Base-by-base conservation (phyloP, 2,797 vertebrate species). In the Catharus ustulatus region DNA sequence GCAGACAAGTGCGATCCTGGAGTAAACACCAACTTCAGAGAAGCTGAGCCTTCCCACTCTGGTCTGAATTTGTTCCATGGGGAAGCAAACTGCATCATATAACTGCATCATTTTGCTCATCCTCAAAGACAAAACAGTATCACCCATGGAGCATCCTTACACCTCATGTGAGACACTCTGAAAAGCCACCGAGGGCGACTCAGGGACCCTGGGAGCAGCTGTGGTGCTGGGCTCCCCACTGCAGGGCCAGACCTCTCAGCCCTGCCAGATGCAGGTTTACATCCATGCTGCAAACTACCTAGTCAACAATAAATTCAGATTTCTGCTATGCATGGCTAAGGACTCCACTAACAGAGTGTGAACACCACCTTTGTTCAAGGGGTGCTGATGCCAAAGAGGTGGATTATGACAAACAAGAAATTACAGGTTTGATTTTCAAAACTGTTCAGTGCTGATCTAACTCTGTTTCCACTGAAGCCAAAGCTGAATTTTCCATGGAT, bases 251-350 rank as follows among this genome's bases (percentile, higher is more conserved):
- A 61, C 11, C 12, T 7, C 66, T 51, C 72, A 75, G 45, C 19
- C n/a, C 49, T 45, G 49, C 4, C 27, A 17, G 18, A 6, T 0
- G 0, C 2, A 36, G 10, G 10, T 18, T 36, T 43, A 66, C 24
- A 43, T 11, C 49, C 12, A 42, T 7, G 10, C n/a, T 84, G 43
- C 6, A 67, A 29, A 36, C 32, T n/a, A 43, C 27, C n/a, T 2
- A 29, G 34, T 3, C 64, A 90, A 48, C 22, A 58, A 49, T 23
- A 57, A 88, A 64, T 57, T 40, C 34, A 45, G 23, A 62, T 80
- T 79, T 83, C 59, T 85, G 66, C 48, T 58, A 3, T 6, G 6
- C 16, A 16, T 26, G 32, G 38, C 59, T 52, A 29, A 83, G n/a
- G 57, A 21, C 23, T 54, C 43, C 9, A 34, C 14, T 17, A 43